Base-by-base conservation (phyloP, 1,140 invertebrate species). In the Drosophila funebris region DNA sequence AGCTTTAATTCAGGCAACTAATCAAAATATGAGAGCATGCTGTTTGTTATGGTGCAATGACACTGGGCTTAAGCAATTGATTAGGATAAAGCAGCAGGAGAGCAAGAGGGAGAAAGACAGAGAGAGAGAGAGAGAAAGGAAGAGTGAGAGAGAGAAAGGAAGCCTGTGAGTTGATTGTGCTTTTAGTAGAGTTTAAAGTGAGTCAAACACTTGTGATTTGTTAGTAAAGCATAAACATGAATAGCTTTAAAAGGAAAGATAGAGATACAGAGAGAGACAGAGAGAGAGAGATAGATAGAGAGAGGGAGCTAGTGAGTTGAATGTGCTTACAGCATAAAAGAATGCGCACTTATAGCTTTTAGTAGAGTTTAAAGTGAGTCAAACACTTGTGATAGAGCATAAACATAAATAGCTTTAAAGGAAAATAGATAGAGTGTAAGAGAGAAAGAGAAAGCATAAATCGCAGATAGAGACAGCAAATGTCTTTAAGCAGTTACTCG, bases 1-100 rank as follows among this genome's bases (percentile, higher is more conserved):
- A 63, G 67, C 66, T 54, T 62, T 41, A 69, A 69, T 46, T 53
- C n/a, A 27, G 18, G 11, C 22, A 71, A 71, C 60, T 57, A 57
- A 54, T 31, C 48, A 37, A 53, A 63, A 37, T n/a, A n/a, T 61
- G 44, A 43, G 18, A 13, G 31, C 50, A 39, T 31, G 14, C 8
- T 18, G 20, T 58, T 31, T 31, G n/a, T 0, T 29, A 7, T 11
- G 14, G 48, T 33, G 16, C 48, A 52, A 52, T 31, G 48, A 52
- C 48, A 11, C 16, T 52, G 27, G n/a, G 7, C 8, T 6, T 13
- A 50, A 50, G 3, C 24, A 3, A 6, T 41, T 41, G 11, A 16
- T 39, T 39, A 39, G n/a, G n/a, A n/a, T n/a, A n/a, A n/a, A n/a
- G n/a, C n/a, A n/a, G n/a, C n/a, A n/a, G n/a, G n/a, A n/a, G n/a